Conservation (phyloP, 2,888 invertebrate species). For the Caenorhabditis panamensis region DNA sequence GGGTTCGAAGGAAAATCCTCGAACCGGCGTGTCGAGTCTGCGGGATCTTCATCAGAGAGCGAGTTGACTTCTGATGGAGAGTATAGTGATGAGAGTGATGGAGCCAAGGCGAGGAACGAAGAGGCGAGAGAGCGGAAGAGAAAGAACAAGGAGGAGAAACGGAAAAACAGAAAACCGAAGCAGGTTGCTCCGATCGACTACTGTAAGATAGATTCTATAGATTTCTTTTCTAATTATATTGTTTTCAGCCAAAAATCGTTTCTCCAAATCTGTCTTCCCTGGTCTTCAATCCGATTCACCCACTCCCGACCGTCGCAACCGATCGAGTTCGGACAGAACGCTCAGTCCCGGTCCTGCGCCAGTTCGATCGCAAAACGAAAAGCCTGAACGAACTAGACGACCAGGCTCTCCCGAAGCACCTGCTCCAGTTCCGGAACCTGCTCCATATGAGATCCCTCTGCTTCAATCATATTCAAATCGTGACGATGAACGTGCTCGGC, state of each 20-base stretch:
- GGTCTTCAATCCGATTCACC: too few relatives aligned
- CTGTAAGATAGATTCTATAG: not conserved
- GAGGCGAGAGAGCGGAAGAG: not conserved
- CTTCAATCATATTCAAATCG: too few relatives aligned
- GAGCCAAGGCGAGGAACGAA: slow-evolving; percentile 1
- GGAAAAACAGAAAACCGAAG: not conserved
- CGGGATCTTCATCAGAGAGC: slow-evolving; percentile 9
- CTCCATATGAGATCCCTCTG: too few relatives aligned
- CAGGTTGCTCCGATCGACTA: not conserved
- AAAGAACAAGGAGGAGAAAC: not conserved
- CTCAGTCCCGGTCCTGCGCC: too few relatives aligned
- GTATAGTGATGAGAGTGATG: slow-evolving; percentile 25
- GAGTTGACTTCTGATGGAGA: slow-evolving; percentile 26
- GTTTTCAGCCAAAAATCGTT: not conserved
- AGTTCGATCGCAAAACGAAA: too few relatives aligned
- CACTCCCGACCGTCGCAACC: too few relatives aligned
- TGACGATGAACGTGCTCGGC: too few relatives aligned
- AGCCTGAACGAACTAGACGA: too few relatives aligned
- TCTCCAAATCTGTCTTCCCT: too few relatives aligned
- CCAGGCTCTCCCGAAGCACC: too few relatives aligned
- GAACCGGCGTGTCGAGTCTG: not conserved
- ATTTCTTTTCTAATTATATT: not conserved
- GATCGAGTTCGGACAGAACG: too few relatives aligned
- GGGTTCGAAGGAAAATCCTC: not conserved
- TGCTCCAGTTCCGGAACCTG: too few relatives aligned